A percentile compares a stretch with the other conserved stretches of the same genome.
Evolutionary conservation across 2,113 vertebrate genomes (phyloP).

Genomic region (Cavia porcellus): DNA sequence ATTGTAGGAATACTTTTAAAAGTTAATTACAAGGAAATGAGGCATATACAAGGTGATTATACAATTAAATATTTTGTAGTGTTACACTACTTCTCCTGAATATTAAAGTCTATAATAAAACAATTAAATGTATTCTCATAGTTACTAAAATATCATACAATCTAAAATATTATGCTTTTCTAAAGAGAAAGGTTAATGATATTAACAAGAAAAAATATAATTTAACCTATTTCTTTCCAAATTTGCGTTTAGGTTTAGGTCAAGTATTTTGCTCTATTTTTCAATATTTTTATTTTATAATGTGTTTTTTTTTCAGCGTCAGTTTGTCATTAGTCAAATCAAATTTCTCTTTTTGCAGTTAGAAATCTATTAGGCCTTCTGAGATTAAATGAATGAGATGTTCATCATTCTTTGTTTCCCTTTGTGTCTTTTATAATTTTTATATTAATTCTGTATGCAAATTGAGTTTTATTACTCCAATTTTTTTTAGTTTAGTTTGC

Average conservation of each 20-base stretch:
- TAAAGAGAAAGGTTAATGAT: not conserved
- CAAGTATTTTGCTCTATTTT: not conserved
- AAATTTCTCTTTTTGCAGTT: not conserved
- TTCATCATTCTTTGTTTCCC: not conserved
- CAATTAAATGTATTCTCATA: not conserved
- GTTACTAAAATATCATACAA: not conserved
- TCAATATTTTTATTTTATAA: not conserved
- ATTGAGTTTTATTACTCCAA: not conserved
- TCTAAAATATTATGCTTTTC: not conserved
- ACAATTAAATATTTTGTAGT: not conserved
- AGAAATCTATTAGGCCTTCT: not conserved
- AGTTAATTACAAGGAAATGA: not conserved
- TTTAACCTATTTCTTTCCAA: not conserved
- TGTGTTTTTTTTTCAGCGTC: not conserved
- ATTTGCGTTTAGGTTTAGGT: not conserved
- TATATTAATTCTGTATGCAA: not conserved
- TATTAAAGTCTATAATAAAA: not conserved
- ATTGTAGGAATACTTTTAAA: not conserved
- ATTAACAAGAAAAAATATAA: not conserved
- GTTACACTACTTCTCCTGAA: not conserved
- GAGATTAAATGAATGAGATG: not conserved
- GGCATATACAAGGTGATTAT: not conserved
- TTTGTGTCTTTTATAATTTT: not conserved
- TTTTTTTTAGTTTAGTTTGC: not conserved
- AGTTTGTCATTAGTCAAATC: not conserved